phyloP scores from a whole-genome alignment of 92 coral and sea anemone genomes.

The Phenganax subtilis region DNA sequence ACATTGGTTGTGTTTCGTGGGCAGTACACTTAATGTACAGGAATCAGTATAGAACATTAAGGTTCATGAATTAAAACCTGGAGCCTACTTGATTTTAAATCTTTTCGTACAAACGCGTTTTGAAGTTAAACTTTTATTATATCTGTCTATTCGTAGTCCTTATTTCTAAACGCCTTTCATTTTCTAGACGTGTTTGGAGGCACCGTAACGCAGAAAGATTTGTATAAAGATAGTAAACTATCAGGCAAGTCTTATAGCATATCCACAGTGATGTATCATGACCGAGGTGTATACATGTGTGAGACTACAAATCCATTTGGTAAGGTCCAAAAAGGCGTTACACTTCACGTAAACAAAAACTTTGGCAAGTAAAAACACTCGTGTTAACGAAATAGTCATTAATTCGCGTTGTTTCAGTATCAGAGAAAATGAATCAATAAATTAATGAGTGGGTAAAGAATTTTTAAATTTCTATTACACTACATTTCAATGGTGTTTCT shows the following conservation, averaged over 20 bases:
- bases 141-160: too few relatives aligned
- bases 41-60: too few relatives aligned
- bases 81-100: too few relatives aligned
- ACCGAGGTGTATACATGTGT: slow-evolving; percentile 22
- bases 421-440: background rate
- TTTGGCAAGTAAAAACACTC: slow-evolving; percentile 8
- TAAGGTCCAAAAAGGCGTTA: background rate
- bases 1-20: too few relatives aligned
- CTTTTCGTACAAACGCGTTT: too few relatives aligned
- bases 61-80: too few relatives aligned
- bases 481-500: background rate
- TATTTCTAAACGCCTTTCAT: background rate
- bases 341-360: slow-evolving; percentile 24
- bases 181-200: slow-evolving; percentile 31
- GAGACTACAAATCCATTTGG: slow-evolving; percentile 26
- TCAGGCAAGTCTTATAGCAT: slow-evolving; percentile 29
- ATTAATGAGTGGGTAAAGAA: background rate
- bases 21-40: too few relatives aligned
- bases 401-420: background rate
- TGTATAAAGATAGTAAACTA: slow-evolving; percentile 3
- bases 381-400: background rate
- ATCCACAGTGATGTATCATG: slow-evolving; percentile 12
- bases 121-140: too few relatives aligned
- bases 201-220: slow-evolving; percentile 15
- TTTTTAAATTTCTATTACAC: background rate